Conservation (phyloP, 2,888 invertebrate genomes). For the Parascotia fuliginaria region DNA sequence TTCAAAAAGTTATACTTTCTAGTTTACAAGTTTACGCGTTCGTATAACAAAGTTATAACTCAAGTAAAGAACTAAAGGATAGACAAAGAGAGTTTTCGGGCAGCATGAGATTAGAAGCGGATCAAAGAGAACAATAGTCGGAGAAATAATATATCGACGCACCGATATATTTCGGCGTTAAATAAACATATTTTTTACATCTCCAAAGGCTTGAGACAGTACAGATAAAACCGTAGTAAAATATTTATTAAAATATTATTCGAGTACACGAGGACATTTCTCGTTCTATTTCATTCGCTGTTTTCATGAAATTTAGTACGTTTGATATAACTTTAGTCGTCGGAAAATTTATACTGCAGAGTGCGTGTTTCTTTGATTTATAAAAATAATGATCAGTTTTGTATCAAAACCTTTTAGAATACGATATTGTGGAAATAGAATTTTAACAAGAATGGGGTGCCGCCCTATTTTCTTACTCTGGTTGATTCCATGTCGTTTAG, state of each 20-base stretch:
- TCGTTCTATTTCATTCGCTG: slow-evolving; percentile 19
- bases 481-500: too few species aligned
- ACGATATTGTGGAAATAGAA: not conserved
- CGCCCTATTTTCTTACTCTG: too few species aligned
- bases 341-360: not conserved
- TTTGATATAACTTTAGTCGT: slow-evolving; percentile 15
- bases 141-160: slow-evolving; percentile 38
- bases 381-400: slow-evolving; percentile 10
- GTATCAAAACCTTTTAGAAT: not conserved
- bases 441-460: too few species aligned
- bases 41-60: slow-evolving; percentile 20
- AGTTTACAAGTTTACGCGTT: slow-evolving; percentile 13
- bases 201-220: slow-evolving; percentile 21
- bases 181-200: slow-evolving; percentile 20
- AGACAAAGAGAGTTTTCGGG: slow-evolving; percentile 22
- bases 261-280: slow-evolving; percentile 6
- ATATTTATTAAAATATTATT: slow-evolving; percentile 28
- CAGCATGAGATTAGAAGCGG: slow-evolving; percentile 32
- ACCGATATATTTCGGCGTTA: slow-evolving; percentile 42
- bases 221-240: slow-evolving; percentile 19
- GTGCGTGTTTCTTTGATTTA: slow-evolving; percentile 14
- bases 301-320: slow-evolving; percentile 14
- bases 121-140: slow-evolving; percentile 44
- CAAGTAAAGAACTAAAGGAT: too few species aligned
- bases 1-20: slow-evolving; percentile 1